Evolutionary conservation across 2,888 invertebrate genomes (phyloP), one percentile per base, ranked within the genome.

Genomic region (Parnassius glacialis): DNA sequence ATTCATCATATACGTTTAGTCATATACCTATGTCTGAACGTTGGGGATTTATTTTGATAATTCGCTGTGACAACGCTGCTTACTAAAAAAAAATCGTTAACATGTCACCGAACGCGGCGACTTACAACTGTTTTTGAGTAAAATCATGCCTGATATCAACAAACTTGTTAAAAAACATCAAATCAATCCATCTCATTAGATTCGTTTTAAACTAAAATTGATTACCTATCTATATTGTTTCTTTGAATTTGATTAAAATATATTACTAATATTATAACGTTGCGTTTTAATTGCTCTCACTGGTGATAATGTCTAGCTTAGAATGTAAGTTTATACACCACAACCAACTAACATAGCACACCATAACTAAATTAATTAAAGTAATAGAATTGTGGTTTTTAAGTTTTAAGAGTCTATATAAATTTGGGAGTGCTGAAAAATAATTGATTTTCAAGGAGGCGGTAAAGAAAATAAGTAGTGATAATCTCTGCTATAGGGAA

Each of bases 111-210:
- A 68, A 69, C 65, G 66, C 45, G 67, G 67, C 64, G 69, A 68
- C 69, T 68, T 68, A 34, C 65, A 65, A 43, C 65, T 67, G 65
- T 67, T 68, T 48, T 68, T 67, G 65, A 68, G 63, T 68, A 65
- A 67, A 67, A 60, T 67, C 57, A 66, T 68, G 65, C 65, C 65
- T 68, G 64, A 67, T 70, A 68, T 70, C 45, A 67, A 67, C 65
- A 66, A 67, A 68, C 62, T 62, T 59, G 44, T 55, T 55, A 44
- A 44, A 55, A 16, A 55, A 16, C 54, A 65, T 63, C 61, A 63
- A 47, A 61, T 55, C 52, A 62, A 62, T 59, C 63, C 61, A 13
- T 65, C 63, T 44, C 41, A 52, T 53, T 53, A 53, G 53, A 53
- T 53, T 53, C 42, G 53, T 53, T 42, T 13, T 42, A 53, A 53